Percentiles rank a stretch among this genome's conserved stretches.
Conservation (phyloP, 2,888 invertebrate species). For the Rugalucina vietnamica region DNA sequence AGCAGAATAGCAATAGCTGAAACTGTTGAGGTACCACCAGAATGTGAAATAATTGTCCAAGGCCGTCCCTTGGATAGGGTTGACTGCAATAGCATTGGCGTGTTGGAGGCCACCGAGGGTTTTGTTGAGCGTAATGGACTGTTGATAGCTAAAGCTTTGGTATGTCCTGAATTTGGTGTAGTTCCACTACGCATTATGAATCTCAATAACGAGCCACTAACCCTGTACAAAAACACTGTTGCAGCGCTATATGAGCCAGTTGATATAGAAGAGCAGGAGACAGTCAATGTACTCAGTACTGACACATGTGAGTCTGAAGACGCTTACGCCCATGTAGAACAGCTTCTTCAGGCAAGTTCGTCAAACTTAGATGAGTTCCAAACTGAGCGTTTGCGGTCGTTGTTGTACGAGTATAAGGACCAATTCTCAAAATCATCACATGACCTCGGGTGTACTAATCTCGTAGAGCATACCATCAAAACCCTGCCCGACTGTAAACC, state of each 20-base stretch:
- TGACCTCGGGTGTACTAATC: slow-evolving; percentile 39
- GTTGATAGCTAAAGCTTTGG: slow-evolving; percentile 21
- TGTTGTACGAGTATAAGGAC: slow-evolving; percentile 14
- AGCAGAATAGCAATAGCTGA: too few species aligned
- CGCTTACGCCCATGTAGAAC: neutral
- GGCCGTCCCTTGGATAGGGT: too few species aligned
- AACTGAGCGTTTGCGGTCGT: neutral
- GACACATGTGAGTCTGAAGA: neutral
- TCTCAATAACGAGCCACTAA: slow-evolving; percentile 11
- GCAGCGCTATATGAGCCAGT: too few species aligned
- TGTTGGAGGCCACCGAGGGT: slow-evolving; percentile 9
- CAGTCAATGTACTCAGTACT: neutral
- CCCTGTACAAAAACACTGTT: slow-evolving; percentile 27
- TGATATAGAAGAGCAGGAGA: too few species aligned
- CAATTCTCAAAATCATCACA: slow-evolving; percentile 21
- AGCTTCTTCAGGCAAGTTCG: neutral
- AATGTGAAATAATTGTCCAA: too few species aligned
- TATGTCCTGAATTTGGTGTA: slow-evolving; percentile 6
- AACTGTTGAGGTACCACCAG: too few species aligned
- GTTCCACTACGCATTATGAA: slow-evolving; percentile 39
- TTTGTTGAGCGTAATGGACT: slow-evolving; percentile 23
- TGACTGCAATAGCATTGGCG: neutral
- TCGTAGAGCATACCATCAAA: slow-evolving; percentile 39
- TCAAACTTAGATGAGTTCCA: slow-evolving; percentile 4
- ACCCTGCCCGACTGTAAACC: slow-evolving; percentile 5